phyloP scores from a whole-genome alignment of 2,888 invertebrate genomes.

The Lasioglossum morio region DNA sequence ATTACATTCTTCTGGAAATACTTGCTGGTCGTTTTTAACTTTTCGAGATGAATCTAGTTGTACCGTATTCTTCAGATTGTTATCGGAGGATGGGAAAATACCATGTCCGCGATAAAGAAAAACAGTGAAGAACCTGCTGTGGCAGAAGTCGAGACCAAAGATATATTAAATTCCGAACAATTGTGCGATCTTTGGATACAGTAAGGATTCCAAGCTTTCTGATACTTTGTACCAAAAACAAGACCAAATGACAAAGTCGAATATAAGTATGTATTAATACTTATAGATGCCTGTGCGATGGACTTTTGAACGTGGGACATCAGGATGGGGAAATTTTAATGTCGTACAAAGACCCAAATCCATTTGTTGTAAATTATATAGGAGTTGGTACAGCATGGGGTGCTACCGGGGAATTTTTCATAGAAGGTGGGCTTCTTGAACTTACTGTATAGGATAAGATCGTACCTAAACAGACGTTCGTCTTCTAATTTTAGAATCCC shows the following conservation, averaged over 20 bases:
- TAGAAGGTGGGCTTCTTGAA: slow-evolving; percentile 67
- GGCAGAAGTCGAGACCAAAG: slow-evolving; percentile 71
- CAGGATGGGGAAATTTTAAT: slow-evolving; percentile 63
- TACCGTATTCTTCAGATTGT: slow-evolving; percentile 65
- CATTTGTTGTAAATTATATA: slow-evolving; percentile 76
- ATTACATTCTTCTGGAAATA: neutral
- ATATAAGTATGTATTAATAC: neutral
- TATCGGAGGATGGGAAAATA: slow-evolving; percentile 75
- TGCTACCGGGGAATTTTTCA: slow-evolving; percentile 74
- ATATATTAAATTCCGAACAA: slow-evolving; percentile 67
- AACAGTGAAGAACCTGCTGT: slow-evolving; percentile 69
- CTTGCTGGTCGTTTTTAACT: neutral
- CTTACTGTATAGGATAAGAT: neutral
- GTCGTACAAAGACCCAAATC: slow-evolving; percentile 72
- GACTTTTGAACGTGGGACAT: slow-evolving; percentile 68
- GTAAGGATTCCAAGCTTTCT: slow-evolving; percentile 55
- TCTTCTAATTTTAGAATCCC: slow-evolving; percentile 59
- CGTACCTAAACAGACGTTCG: neutral
- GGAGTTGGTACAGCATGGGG: slow-evolving; percentile 76
- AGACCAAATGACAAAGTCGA: neutral
- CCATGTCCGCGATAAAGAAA: slow-evolving; percentile 73
- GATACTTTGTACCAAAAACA: neutral
- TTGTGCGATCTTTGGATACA: slow-evolving; percentile 72
- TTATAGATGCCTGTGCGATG: slow-evolving; percentile 74
- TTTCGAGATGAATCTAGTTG: neutral